Base-by-base conservation (phyloP, 2,888 invertebrate species). In the Ormyrus pomaceus region DNA sequence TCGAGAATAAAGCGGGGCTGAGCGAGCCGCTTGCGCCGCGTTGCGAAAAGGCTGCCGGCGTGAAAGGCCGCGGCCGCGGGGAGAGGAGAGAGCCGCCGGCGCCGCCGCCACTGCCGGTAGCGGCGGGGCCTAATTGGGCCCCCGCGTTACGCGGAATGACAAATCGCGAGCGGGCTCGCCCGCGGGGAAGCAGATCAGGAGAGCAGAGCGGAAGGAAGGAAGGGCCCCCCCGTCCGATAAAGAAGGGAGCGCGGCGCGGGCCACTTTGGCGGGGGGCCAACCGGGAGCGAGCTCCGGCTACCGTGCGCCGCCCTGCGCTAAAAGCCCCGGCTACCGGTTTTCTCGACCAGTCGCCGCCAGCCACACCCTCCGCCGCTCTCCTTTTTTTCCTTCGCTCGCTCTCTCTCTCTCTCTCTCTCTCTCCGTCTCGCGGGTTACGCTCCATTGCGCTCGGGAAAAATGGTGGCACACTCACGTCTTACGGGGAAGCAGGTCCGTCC, bases 251-350 rank as follows among this genome's bases (percentile, higher is more conserved):
- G n/a, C 48, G 19, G 66, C 19, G 51, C 51, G 45, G 64, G 8
- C 76, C 51, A 78, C 75, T 80, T 83, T 81, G 76, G 78, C 82
- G 75, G 76, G 53, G 73, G 75, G 77, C 78, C 78, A 78, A 81
- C 78, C 81, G 81, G 75, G 50, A 68, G 56, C 78, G 82, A 79
- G 79, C 78, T 74, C 68, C 74, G 68, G 89, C 90, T 90, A 90
- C 90, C 81, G 90, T 89, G 90, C 89, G 87, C 80, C 80, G 89
- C 90, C 90, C 90, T 90, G 88, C 89, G 88, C 69, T 58, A 66
- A 68, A 70, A 53, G 72, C 66, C 64, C 13, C 62, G 77, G 89
- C 90, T 90, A 90, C 90, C 88, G 89, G 90, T 88, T 88, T 89
- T 19, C 19, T 80, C 81, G 86, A 85, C 89, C 89, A 87, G 84